phyloP scores from a whole-genome alignment of 2,113 vertebrate species.

The Microcebus lehilahytsara region DNA sequence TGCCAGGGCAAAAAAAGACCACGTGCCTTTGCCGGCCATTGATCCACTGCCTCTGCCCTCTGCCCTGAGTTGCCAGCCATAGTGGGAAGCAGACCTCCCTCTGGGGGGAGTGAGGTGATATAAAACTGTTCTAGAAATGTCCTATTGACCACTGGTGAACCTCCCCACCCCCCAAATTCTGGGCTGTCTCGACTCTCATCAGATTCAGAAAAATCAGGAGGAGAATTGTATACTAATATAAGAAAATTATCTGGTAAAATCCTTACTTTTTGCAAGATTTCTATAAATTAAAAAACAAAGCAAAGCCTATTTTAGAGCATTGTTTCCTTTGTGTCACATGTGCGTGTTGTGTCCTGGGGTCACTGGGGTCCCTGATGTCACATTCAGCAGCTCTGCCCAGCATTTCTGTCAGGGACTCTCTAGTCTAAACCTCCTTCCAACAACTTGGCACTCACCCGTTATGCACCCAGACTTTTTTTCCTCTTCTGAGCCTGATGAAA shows the following conservation, averaged over 20 bases:
- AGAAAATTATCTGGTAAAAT: not conserved
- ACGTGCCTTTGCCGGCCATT: not conserved
- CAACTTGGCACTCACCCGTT: not conserved
- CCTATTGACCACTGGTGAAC: not conserved
- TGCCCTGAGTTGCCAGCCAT: not conserved
- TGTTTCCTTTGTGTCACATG: not conserved
- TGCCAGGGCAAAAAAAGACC: not conserved
- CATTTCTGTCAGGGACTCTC: not conserved
- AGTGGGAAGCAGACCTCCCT: not conserved
- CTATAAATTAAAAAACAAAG: not conserved
- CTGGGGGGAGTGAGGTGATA: not conserved
- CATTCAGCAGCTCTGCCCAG: not conserved
- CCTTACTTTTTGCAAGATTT: conserved; percentile 19
- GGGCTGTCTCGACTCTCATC: not conserved
- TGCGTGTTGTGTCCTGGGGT: not conserved
- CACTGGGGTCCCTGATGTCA: not conserved
- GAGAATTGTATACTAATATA: not conserved
- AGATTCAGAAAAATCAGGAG: not conserved
- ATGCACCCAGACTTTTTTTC: not conserved
- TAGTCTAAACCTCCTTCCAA: not conserved
- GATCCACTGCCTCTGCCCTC: not conserved
- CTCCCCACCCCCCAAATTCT: not conserved
- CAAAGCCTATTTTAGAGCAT: not conserved
- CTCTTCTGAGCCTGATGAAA: not conserved
- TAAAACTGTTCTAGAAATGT: not conserved